Base-by-base conservation (phyloP, 2,888 invertebrate species). In the Orthonychiurus folsomi region DNA sequence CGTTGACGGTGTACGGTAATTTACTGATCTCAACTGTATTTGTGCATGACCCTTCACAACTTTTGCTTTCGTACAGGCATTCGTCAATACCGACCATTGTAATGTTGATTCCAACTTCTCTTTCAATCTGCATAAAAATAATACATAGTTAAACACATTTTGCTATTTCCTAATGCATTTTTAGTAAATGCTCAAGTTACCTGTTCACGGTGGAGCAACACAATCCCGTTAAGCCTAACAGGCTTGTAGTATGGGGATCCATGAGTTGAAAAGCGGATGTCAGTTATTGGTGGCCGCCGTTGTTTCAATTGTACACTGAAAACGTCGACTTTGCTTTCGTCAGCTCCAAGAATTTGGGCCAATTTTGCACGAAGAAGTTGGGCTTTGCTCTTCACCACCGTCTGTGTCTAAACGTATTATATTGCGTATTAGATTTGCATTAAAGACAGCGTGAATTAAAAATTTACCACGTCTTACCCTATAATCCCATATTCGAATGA, bases 61-160 rank as follows among this genome's bases (percentile, higher is more conserved):
- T 89, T 77, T 89, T 88, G 76, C 93, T 93, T 81, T 94, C 93
- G 77, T 93, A 91, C 66, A 93, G 81, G 77, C 93, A 94, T 80
- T 94, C 93, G 75, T 94, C 96, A 73, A 99, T 95, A 67, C 95
- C 95, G 21, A 97, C 94, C 94, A 95, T 94, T 18, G 92, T 92
- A 64, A 96, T 93, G 76, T 92, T 93, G 66, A 95, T 89, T 53
- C 93, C 94, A n/a, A 95, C 90, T 68, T 88, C 87, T 74, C 87
- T 84, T 78, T 94, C 93, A 75, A 95, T 93, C 83, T 84, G 73
- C 24, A 73, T 70, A 65, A 55, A 20, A 65, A 61, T n/a, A n/a
- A n/a, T n/a, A n/a, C n/a, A n/a, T n/a, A n/a, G n/a, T n/a, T n/a
- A n/a, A n/a, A n/a, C n/a, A n/a, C n/a, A 20, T 28, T 21, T 18